Evolutionary conservation across 2,888 invertebrate species (phyloP), one percentile per base, ranked within the genome.

Genomic region (Diogma glabrata): DNA sequence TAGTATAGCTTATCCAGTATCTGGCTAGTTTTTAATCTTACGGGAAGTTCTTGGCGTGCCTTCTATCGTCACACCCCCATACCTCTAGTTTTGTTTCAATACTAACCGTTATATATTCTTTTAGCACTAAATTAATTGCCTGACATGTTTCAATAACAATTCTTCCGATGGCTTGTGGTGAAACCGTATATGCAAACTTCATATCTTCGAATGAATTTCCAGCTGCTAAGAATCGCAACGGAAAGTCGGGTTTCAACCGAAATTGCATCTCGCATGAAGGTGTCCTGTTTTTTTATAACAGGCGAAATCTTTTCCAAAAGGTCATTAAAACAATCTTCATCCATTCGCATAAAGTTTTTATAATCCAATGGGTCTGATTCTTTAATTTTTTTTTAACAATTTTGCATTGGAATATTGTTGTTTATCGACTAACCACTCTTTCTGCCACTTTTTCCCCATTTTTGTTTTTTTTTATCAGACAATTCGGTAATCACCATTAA

Each of bases 81-180:
- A n/a, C n/a, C n/a, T n/a, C n/a, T 33, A 7, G 14, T 33, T 33
- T 33, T 33, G 33, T 33, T 33, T 33, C 10, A 33, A 33, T 33
- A 38, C 38, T 38, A 14, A 38, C 38, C 38, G 19, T 38, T 38
- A 38, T 38, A 38, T 14, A 17, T 38, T 38, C 17, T 38, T 38
- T 38, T 38, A 38, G 38, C 20, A 40, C 40, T 40, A 40, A 40
- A 40, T 17, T 40, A 40, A 40, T 40, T 40, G 40, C 19, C 38
- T 38, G 38, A 38, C 12, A 38, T 38, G 38, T 38, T 38, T 38
- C 38, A 38, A 16, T 38, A 38, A 40, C 19, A 4, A 40, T 4
- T 40, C 19, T 40, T 40, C 19, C 40, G 19, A 40, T 19, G 19
- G 40, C 3, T 40, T 40, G 19, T 40, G 40, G 19, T 40, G 40